A percentile compares a stretch with the other conserved stretches of the same genome.
Conservation (phyloP, 2,888 invertebrate genomes). For the Tetrapedia diversipes region DNA sequence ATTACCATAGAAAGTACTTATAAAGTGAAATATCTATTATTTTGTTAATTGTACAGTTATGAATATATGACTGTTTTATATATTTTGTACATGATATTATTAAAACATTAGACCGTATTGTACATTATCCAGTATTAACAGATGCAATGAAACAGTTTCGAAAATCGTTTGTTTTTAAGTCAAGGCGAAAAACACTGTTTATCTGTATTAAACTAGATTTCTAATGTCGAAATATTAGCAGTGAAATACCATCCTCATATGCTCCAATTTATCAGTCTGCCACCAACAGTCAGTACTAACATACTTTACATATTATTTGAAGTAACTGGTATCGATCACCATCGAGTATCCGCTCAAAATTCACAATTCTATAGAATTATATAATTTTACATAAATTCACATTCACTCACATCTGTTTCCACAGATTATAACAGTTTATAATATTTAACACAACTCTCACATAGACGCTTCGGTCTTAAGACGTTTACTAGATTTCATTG, state of each 20-base stretch:
- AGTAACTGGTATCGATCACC: conserved; percentile 56
- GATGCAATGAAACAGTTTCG: conserved; percentile 12
- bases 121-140: conserved; percentile 27
- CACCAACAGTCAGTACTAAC: conserved; percentile 73
- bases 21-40: conserved; percentile 52
- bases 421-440: conserved; percentile 59
- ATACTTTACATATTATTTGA: conserved; percentile 65
- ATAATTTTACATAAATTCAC: conserved; percentile 77
- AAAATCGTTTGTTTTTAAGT: conserved; percentile 13
- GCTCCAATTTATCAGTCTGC: conserved; percentile 77
- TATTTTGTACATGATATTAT: conserved; percentile 52
- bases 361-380: conserved; percentile 70
- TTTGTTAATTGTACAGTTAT: conserved; percentile 44
- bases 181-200: conserved; percentile 9
- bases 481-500: conserved; percentile 74
- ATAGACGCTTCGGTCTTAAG: conserved; percentile 75
- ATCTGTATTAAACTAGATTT: neutral
- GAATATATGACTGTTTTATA: conserved; percentile 21
- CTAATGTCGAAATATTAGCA: conserved; percentile 23
- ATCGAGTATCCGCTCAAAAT: conserved; percentile 60
- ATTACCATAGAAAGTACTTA: conserved; percentile 57
- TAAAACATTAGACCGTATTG: conserved; percentile 54
- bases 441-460: conserved; percentile 63
- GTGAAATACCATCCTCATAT: conserved; percentile 72
- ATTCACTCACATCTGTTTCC: conserved; percentile 69